Evolutionary conservation across 2,113 vertebrate species (phyloP).

Genomic region (Synodontis membranacea): DNA sequence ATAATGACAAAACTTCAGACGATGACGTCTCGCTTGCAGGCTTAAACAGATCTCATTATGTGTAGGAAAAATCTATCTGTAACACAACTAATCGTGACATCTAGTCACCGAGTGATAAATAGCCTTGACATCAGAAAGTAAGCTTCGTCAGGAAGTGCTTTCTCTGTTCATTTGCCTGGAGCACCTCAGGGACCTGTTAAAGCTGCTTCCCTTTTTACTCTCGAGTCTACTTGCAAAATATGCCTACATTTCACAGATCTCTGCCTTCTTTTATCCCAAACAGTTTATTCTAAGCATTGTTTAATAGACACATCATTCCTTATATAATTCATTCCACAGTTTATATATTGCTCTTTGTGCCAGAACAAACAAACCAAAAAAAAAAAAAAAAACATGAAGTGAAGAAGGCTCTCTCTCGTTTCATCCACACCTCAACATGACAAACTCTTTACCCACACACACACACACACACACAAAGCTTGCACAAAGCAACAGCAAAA

Average conservation of each 20-base stretch:
- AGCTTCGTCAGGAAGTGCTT: neutral
- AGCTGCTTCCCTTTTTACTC: neutral
- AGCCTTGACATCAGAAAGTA: neutral
- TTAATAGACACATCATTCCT: neutral
- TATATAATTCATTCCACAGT: neutral
- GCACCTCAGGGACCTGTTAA: constrained; percentile 6
- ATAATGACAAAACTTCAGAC: neutral
- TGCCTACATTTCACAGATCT: constrained; percentile 11
- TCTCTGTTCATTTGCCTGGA: neutral
- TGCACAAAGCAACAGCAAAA: neutral
- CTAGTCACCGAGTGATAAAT: neutral
- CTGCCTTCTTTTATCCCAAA: neutral
- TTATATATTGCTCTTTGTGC: neutral
- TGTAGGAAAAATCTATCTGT: neutral
- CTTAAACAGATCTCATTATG: neutral
- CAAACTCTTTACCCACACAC: constrained; percentile 3
- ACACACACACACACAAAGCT: constrained; percentile 6
- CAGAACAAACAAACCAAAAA: neutral
- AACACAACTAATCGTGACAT: neutral
- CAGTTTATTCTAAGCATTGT: neutral
- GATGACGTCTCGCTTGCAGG: neutral
- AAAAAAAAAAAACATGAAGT: neutral
- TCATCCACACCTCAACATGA: neutral
- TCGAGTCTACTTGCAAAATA: constrained; percentile 18
- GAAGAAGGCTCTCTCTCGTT: neutral